Evolutionary conservation across 2,797 vertebrate genomes (phyloP), one percentile per base, ranked within the genome.

Genomic region (Propithecus deckenii): DNA sequence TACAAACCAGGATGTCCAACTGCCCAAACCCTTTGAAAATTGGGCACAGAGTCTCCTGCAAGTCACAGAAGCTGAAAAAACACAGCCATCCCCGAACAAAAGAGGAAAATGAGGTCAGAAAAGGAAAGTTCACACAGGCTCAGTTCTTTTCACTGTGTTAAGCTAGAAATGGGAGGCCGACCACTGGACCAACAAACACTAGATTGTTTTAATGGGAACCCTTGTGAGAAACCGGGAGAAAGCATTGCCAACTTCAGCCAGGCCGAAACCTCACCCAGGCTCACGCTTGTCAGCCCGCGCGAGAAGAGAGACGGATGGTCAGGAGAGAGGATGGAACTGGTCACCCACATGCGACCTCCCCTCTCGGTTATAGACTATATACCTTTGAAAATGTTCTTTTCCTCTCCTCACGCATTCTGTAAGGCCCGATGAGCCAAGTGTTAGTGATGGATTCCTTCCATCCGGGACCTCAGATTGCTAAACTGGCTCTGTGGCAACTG

Each of bases 21-120:
- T 61, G 89, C 35, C 92, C 41, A 0, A 38, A n/a, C 50, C 81
- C 76, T 89, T 69, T 86, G 85, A 96, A 91, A 52, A 86, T 5
- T 35, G 85, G 89, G 79, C 87, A 79, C 35, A 25, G 89, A 81
- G 79, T 96, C 22, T 32, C 87, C 86, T 75, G 92, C 28, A 35
- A 91, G 88, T 79, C 72, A 0, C 0, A 52, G 71, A 94, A 80
- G 85, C 95, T 96, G 88, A 43, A 43, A 1, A 89, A 69, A 7
- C 63, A 69, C 84, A 71, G 95, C 78, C 57, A 5, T 80, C 41
- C 30, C 93, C 7, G 8, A 8, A 69, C 59, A 72, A 85, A 52
- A 69, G 80, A 92, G 69, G 55, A 1, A 8, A 2, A 15, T 18
- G 83, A 61, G 41, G 41, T 94, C 92, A 94, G 76, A 0, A 20